Conservation (phyloP, 1,140 invertebrate species). For the Teleogryllus occipitalis region DNA sequence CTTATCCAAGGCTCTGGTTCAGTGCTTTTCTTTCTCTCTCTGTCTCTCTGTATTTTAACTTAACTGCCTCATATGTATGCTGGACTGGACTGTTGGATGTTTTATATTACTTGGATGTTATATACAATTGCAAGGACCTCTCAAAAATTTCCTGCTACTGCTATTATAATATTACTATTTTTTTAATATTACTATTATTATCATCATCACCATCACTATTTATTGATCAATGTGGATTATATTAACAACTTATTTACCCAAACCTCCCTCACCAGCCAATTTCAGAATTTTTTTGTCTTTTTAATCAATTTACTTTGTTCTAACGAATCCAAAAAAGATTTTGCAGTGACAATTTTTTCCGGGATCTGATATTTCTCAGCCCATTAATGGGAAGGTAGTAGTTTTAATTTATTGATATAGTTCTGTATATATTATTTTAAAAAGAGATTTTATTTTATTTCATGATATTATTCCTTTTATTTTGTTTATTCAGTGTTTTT, state of each 20-base stretch:
- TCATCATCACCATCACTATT: slow-evolving; percentile 14
- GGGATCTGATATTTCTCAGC: slow-evolving; percentile 7
- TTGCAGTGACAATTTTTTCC: slow-evolving; percentile 14
- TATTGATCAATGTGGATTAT: slow-evolving; percentile 10
- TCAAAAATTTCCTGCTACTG: slow-evolving; percentile 52
- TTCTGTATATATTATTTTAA: slow-evolving; percentile 21
- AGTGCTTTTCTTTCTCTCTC: not conserved
- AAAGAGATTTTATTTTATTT: slow-evolving; percentile 24
- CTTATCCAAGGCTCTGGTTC: not conserved
- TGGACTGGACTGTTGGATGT: slow-evolving; percentile 3
- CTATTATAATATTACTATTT: slow-evolving; percentile 21
- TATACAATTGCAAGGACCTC: slow-evolving; percentile 53
- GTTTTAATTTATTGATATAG: slow-evolving; percentile 23
- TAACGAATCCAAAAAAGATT: slow-evolving; percentile 1
- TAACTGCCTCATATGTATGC: slow-evolving; percentile 4
- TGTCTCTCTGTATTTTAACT: not conserved
- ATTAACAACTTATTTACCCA: not conserved
- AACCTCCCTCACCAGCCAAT: not conserved
- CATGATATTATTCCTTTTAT: slow-evolving; percentile 23
- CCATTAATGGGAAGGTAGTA: slow-evolving; percentile 16
- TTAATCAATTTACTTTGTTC: slow-evolving; percentile 1
- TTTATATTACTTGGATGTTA: slow-evolving; percentile 6
- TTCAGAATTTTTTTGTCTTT: slow-evolving; percentile 6
- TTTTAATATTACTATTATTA: slow-evolving; percentile 22
- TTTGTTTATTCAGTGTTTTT: slow-evolving; percentile 19